Evolutionary conservation across 1,140 invertebrate species (phyloP), one percentile per base, ranked within the genome.

Genomic region (Drosophila setifemur): DNA sequence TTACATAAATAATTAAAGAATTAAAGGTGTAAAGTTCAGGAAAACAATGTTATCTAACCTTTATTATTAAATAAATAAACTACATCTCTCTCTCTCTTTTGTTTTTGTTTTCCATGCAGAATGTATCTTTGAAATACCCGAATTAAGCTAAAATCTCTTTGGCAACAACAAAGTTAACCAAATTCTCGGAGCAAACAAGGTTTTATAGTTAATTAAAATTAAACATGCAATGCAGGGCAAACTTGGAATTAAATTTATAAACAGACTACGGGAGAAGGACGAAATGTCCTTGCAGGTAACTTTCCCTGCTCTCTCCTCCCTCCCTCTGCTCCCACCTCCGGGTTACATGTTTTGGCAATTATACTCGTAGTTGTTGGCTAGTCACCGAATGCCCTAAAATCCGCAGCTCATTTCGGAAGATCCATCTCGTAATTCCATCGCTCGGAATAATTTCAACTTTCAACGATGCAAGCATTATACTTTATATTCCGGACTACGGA

Each of bases 401-500:
- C 12, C 11, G 14, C 19, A 23, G 23, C 31, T 37, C 11, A 29
- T n/a, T 53, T n/a, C 16, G 43, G 1, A 4, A 21, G 18, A 45
- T 19, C 50, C 25, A n/a, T 2, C 25, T 53, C 28, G 54, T 50
- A 37, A 49, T 29, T 50, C 28, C 45, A 37, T 4, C 19, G 14
- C 18, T 29, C 12, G 8, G 43, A 12, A 16, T 35, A 16, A 37
- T 37, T 37, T 37, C 14, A 18, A 37, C 14, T 37, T 35, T 37
- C 21, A n/a, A n/a, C 21, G 21, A 5, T 28, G 26, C 26, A 5
- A 28, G n/a, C n/a, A n/a, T n/a, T n/a, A n/a, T n/a, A n/a, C n/a
- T n/a, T n/a, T n/a, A n/a, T n/a, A n/a, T n/a, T n/a, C n/a, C n/a
- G n/a, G n/a, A n/a, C n/a, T n/a, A n/a, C n/a, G n/a, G n/a, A n/a